Evolutionary conservation across 2,113 vertebrate genomes (phyloP).

Genomic region (Rhea pennata): DNA sequence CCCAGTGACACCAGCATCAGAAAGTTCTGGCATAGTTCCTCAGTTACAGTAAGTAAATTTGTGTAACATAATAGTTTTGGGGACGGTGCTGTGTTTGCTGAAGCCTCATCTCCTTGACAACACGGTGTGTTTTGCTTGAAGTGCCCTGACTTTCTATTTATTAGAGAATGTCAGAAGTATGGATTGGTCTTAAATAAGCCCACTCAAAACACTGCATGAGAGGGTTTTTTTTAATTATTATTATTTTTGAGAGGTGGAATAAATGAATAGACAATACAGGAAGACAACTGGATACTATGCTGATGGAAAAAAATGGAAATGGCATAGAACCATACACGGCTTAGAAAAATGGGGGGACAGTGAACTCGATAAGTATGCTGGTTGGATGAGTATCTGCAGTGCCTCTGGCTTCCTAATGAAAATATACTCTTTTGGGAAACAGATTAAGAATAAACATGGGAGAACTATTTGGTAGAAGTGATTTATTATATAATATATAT

Average conservation of each 20-base stretch:
- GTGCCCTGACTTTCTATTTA: background rate
- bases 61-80: background rate
- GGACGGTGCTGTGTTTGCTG: background rate
- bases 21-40: slow-evolving; percentile 91
- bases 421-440: background rate
- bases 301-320: background rate
- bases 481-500: background rate
- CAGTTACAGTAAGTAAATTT: slow-evolving; percentile 87
- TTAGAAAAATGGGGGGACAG: background rate
- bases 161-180: accelerated
- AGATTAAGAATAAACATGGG: background rate
- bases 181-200: background rate
- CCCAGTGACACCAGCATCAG: slow-evolving; percentile 83
- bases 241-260: background rate
- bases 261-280: background rate
- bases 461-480: background rate
- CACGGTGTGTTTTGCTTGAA: background rate
- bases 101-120: too few relatives aligned
- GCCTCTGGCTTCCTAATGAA: background rate
- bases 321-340: background rate
- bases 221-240: too few relatives aligned
- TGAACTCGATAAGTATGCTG: background rate
- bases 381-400: background rate
- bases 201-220: background rate
- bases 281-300: background rate